Conservation (phyloP, 2,888 invertebrate genomes). For the Phyllotreta striolata region DNA sequence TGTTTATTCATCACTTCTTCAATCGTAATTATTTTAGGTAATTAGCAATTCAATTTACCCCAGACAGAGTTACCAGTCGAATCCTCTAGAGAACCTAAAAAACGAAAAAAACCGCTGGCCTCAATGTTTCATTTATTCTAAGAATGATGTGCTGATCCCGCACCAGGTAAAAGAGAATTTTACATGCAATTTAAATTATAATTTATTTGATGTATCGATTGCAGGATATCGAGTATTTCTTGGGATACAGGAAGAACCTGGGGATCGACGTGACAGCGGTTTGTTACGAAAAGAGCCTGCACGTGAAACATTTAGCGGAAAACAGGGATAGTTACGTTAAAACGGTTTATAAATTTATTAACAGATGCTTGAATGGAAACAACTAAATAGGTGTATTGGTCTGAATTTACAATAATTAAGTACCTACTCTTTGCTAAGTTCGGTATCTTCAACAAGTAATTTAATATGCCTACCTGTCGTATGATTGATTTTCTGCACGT, state of each 20-base stretch:
- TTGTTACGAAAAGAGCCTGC: slow-evolving; percentile 76
- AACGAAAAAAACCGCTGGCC: slow-evolving; percentile 70
- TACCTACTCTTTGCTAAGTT: no score
- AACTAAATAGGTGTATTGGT: no score
- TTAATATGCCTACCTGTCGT: no score
- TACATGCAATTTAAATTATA: background rate
- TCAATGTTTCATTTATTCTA: slow-evolving; percentile 78
- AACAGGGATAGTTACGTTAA: slow-evolving; percentile 70
- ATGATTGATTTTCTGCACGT: no score
- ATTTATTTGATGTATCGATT: slow-evolving; percentile 39
- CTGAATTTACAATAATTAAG: no score
- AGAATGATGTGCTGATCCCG: slow-evolving; percentile 72
- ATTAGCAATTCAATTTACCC: slow-evolving; percentile 54
- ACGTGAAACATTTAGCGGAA: slow-evolving; percentile 74
- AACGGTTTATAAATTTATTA: slow-evolving; percentile 68
- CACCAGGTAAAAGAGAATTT: slow-evolving; percentile 61
- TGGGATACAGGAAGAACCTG: slow-evolving; percentile 65
- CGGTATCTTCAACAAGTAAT: no score
- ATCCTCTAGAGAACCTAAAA: slow-evolving; percentile 67
- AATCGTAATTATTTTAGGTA: no score
- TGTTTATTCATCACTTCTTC: slow-evolving; percentile 27
- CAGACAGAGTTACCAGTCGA: slow-evolving; percentile 59
- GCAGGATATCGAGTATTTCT: slow-evolving; percentile 74
- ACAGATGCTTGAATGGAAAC: slow-evolving; percentile 64
- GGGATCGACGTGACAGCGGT: slow-evolving; percentile 70